phyloP scores from a whole-genome alignment of 2,888 invertebrate genomes.

The Agrotis clavis region DNA sequence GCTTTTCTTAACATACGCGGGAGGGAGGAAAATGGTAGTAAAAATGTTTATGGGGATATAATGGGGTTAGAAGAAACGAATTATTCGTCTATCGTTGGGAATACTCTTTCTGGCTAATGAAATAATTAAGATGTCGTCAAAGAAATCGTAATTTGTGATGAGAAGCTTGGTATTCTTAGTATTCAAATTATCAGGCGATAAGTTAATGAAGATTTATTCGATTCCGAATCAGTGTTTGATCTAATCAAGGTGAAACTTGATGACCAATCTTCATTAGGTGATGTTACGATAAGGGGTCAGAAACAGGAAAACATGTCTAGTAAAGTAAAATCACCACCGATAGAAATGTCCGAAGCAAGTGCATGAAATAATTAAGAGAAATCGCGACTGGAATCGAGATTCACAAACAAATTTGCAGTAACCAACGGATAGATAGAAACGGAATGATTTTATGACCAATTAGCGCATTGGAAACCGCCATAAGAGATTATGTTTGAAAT shows the following conservation, averaged over 20 bases:
- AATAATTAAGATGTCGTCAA: slow-evolving; percentile 12
- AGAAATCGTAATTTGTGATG: background rate
- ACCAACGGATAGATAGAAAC: slow-evolving; percentile 42
- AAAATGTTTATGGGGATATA: slow-evolving; percentile 53
- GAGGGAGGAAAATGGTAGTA: slow-evolving; percentile 47
- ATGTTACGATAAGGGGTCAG: background rate
- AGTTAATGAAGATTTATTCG: background rate
- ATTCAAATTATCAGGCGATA: background rate
- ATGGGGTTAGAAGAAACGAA: slow-evolving; percentile 36
- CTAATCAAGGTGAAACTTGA: background rate
- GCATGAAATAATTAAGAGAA: slow-evolving; percentile 53
- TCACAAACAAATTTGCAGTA: slow-evolving; percentile 55
- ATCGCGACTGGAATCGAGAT: slow-evolving; percentile 39
- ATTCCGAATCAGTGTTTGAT: background rate
- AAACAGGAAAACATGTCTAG: slow-evolving; percentile 5
- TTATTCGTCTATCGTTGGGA: slow-evolving; percentile 33
- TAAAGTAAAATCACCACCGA: slow-evolving; percentile 13
- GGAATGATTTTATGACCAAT: slow-evolving; percentile 65
- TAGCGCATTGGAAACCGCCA: slow-evolving; percentile 59
- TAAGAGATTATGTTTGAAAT: slow-evolving; percentile 58
- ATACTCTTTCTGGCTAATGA: slow-evolving; percentile 14
- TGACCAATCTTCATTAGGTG: background rate
- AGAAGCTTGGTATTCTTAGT: background rate
- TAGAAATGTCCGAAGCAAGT: slow-evolving; percentile 35
- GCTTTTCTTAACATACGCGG: slow-evolving; percentile 46